Evolutionary conservation across 1,140 invertebrate genomes (phyloP), one percentile per base, ranked within the genome.

Genomic region (Bombus cullumanus): DNA sequence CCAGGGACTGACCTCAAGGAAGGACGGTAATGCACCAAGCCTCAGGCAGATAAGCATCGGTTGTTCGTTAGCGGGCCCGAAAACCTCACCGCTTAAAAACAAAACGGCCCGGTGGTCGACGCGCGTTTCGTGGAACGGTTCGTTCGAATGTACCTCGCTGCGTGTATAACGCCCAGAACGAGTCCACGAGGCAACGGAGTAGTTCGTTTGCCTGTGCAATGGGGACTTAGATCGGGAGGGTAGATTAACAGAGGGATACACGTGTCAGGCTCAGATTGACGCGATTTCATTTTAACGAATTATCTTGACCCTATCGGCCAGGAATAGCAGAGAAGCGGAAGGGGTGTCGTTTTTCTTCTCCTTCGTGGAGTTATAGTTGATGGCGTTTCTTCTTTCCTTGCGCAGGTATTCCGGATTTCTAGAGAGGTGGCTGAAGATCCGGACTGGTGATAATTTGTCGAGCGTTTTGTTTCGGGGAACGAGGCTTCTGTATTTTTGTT

Each of bases 11-110:
- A 92, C 88, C 90, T 90, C 85, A 88, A 74, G 73, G 79, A 85
- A 83, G 86, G 81, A 86, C 89, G 88, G 92, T 91, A 93, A 92
- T 91, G 86, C 92, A 91, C 75, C 80, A 83, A 68, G 76, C 76
- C 8, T 66, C 68, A 28, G 28, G 25, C 66, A 88, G 93, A 94
- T 94, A 93, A 93, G 72, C 88, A 94, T 94, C 93, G 89, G 83
- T 37, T 88, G 90, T 93, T 94, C 88, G 92, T 93, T 92, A 93
- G 91, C 87, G 87, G 53, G 72, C 64, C 57, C 90, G 75, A 86
- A 85, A 66, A 90, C 89, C 90, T 80, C 81, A 81, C 79, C 85
- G 72, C 62, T 80, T 89, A 82, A 85, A 84, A 92, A 91, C 87
- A 91, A 87, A 90, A 86, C 81, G 80, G 79, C 15, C 31, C 68